These are phyloP conservation scores for Scartelaos histophorus DNA, from an alignment of 2,113 vertebrate genomes.

Conservation along the genomic window DNA sequence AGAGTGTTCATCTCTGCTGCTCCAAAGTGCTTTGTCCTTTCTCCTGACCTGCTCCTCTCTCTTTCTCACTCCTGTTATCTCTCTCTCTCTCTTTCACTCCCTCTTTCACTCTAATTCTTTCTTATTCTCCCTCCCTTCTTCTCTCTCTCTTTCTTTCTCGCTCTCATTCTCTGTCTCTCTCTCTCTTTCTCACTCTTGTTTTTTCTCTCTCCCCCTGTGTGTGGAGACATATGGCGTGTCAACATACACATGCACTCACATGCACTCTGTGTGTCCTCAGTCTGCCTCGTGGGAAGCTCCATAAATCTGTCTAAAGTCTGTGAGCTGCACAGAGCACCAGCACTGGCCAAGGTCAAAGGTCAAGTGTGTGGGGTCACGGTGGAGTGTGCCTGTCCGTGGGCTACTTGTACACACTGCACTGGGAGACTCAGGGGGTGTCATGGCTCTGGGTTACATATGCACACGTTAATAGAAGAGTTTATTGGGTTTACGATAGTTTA, in stretches of 20 bases:
- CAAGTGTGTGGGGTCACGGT: conserved; percentile 37
- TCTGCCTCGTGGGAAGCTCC: conserved; percentile 71
- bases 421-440: conserved; percentile 27
- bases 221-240: conserved; percentile 15
- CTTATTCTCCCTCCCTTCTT: no score
- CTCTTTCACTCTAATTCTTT: no score
- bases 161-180: no score
- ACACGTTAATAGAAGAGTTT: conserved; percentile 40
- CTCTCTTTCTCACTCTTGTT: no score
- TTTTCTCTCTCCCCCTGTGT: not conserved
- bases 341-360: conserved; percentile 52
- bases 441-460: conserved; percentile 51
- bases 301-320: conserved; percentile 64
- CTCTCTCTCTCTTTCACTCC: no score
- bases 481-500: conserved; percentile 3
- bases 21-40: conserved; percentile 42
- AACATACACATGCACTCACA: conserved; percentile 23
- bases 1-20: conserved; percentile 40
- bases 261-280: conserved; percentile 37
- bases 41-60: conserved; percentile 37
- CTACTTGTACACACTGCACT: conserved; percentile 23
- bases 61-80: not conserved
- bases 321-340: conserved; percentile 75
- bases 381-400: conserved; percentile 50
- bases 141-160: no score